Percentiles rank a stretch among this genome's conserved stretches.
Evolutionary conservation across 2,113 vertebrate species (phyloP).

Genomic region (Podiceps cristatus): DNA sequence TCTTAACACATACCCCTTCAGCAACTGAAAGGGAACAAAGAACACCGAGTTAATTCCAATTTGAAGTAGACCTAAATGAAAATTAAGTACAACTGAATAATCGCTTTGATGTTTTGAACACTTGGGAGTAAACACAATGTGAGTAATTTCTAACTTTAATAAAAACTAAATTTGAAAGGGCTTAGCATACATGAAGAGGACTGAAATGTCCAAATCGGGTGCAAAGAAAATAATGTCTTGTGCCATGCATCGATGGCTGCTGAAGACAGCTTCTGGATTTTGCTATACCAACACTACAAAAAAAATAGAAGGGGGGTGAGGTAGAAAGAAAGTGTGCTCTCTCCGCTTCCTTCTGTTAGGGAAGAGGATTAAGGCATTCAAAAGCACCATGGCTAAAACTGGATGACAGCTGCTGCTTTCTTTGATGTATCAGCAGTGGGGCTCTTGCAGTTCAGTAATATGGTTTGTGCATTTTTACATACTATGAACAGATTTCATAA

Average conservation of each 20-base stretch:
- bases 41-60: background rate
- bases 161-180: background rate
- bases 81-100: background rate
- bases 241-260: background rate
- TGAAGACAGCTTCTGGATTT: background rate
- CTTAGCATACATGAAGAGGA: background rate
- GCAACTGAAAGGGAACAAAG: background rate
- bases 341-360: background rate
- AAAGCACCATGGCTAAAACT: background rate
- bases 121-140: background rate
- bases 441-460: background rate
- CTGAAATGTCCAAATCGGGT: background rate
- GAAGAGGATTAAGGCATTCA: conserved; percentile 50
- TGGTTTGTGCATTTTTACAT: background rate
- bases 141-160: background rate
- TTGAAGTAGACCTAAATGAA: background rate
- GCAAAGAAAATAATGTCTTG: background rate
- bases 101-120: background rate
- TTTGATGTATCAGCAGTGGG: conserved; percentile 24
- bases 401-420: conserved; percentile 54
- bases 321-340: background rate
- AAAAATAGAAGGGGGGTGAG: background rate
- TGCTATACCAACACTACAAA: background rate
- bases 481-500: background rate
- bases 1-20: background rate